Evolutionary conservation across 2,888 invertebrate species (phyloP).

Genomic region (Sipha maydis): DNA sequence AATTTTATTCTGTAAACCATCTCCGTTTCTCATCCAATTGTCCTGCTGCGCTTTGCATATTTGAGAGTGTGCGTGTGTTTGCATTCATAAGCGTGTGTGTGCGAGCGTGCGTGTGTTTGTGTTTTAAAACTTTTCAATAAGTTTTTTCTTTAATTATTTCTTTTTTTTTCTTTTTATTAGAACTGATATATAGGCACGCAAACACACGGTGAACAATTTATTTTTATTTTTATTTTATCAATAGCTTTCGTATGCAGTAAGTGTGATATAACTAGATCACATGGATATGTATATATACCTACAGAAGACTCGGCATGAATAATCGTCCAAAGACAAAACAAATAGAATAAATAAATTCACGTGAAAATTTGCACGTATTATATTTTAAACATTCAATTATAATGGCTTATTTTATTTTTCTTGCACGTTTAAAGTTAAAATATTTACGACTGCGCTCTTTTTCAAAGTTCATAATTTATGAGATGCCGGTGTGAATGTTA

Average conservation of each 20-base stretch:
- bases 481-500: too few species aligned
- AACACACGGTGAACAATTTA: constrained; percentile 5
- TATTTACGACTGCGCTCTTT: too few species aligned
- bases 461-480: too few species aligned
- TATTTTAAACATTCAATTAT: neutral
- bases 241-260: neutral
- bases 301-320: neutral
- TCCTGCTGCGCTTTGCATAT: neutral
- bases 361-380: neutral
- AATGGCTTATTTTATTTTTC: neutral
- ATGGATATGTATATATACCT: neutral
- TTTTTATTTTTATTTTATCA: constrained; percentile 9
- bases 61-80: neutral
- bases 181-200: neutral
- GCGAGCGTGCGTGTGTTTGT: neutral
- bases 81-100: too few species aligned
- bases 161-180: constrained; percentile 11
- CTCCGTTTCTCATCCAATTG: neutral
- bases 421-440: neutral
- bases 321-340: neutral
- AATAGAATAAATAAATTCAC: neutral
- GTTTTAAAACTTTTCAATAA: constrained; percentile 32
- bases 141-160: too few species aligned
- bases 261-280: neutral
- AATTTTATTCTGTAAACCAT: constrained; percentile 44